These are phyloP conservation scores for Dicranocentrus wangi DNA, from an alignment of 2,888 invertebrate genomes.

Conservation along the genomic window DNA sequence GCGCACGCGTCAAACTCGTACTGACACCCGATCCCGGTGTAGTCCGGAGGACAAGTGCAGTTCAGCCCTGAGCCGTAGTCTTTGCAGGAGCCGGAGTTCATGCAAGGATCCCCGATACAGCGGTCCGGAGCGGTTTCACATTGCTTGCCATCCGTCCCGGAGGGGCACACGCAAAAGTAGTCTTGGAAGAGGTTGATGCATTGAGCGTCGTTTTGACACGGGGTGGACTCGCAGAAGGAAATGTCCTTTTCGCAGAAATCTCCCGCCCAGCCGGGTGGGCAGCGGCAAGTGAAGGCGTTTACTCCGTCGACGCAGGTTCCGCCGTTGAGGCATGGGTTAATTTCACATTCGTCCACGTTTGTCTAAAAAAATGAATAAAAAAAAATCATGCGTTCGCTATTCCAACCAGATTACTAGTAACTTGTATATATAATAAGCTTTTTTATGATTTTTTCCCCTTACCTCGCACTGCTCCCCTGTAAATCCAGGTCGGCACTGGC, in stretches of 20 bases:
- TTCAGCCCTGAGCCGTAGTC: conserved; percentile 96
- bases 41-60: conserved; percentile 91
- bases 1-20: conserved; percentile 95
- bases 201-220: conserved; percentile 93
- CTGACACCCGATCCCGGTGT: conserved; percentile 91
- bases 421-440: neutral
- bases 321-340: conserved; percentile 90
- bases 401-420: neutral
- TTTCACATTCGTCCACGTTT: conserved; percentile 90
- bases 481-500: conserved; percentile 92
- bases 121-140: conserved; percentile 97
- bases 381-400: neutral
- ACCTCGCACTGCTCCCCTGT: conserved; percentile 87
- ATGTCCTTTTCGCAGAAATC: conserved; percentile 89
- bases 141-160: conserved; percentile 96
- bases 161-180: conserved; percentile 94
- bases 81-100: conserved; percentile 96
- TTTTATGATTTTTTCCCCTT: conserved; percentile 47
- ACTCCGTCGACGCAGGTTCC: conserved; percentile 90
- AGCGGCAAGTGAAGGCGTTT: conserved; percentile 87
- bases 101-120: conserved; percentile 93
- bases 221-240: conserved; percentile 87
- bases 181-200: conserved; percentile 95
- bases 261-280: conserved; percentile 90
- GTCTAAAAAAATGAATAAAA: conserved; percentile 74